These are phyloP conservation scores for Xiphophorus couchianus DNA, from an alignment of 2,113 vertebrate genomes.

Conservation along the genomic window DNA sequence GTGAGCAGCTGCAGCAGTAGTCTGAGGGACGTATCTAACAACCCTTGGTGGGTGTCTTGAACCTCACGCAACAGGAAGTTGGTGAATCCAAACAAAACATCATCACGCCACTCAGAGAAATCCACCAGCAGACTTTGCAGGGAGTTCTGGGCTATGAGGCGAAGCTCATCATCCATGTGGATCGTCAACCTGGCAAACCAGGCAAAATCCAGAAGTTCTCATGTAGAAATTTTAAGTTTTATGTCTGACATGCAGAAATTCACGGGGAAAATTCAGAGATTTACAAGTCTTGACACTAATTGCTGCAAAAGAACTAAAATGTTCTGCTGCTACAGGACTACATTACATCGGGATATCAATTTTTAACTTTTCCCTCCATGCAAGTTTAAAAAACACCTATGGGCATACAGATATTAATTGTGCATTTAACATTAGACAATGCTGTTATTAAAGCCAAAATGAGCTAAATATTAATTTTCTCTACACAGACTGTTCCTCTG, in stretches of 20 bases:
- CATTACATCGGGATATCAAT: too few species aligned
- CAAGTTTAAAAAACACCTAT: too few species aligned
- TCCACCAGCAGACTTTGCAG: slow-evolving; percentile 95
- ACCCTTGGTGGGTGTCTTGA: slow-evolving; percentile 90
- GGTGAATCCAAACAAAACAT: slow-evolving; percentile 93
- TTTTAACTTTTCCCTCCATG: too few species aligned
- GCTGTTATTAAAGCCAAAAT: neutral
- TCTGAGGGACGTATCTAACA: slow-evolving; percentile 92
- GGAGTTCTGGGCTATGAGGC: slow-evolving; percentile 96
- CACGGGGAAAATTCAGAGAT: too few species aligned
- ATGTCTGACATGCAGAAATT: neutral
- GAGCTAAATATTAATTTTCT: neutral
- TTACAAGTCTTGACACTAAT: neutral
- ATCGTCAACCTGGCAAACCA: slow-evolving; percentile 86
- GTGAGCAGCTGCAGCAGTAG: slow-evolving; percentile 93
- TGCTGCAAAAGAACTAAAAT: neutral
- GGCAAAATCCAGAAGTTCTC: neutral
- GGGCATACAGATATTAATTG: too few species aligned
- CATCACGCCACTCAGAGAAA: slow-evolving; percentile 95
- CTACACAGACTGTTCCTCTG: neutral
- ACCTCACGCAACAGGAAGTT: slow-evolving; percentile 95
- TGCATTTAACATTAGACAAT: neutral
- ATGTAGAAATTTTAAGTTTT: neutral
- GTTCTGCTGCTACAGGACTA: neutral
- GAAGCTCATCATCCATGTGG: slow-evolving; percentile 97